These are phyloP conservation scores for Orcinus orca DNA, from an alignment of 2,113 vertebrate genomes.

Conservation along the genomic window DNA sequence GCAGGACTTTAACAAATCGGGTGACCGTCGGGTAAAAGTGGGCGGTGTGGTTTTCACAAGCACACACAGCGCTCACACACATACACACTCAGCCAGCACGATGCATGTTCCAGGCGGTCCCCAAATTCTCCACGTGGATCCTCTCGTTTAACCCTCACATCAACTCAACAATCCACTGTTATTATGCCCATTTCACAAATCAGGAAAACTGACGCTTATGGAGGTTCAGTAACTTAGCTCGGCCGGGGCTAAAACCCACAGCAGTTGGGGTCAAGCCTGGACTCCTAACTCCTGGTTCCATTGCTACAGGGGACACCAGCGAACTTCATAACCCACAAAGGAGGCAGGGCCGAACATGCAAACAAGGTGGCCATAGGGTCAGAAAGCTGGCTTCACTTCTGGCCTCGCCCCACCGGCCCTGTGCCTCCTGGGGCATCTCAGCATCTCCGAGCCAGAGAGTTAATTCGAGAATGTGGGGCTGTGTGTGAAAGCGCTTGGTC, in stretches of 20 bases:
- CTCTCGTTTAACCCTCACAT: rapidly evolving
- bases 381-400: rapidly evolving
- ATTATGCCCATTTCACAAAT: neutral
- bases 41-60: neutral
- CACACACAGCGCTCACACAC: neutral
- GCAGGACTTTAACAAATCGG: neutral
- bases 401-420: rapidly evolving
- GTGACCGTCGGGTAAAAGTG: neutral
- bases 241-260: neutral
- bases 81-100: neutral
- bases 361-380: neutral
- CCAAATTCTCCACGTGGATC: neutral
- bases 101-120: neutral
- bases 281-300: neutral
- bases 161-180: neutral
- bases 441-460: neutral
- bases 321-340: neutral
- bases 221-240: neutral
- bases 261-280: neutral
- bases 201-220: neutral
- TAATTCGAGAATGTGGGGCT: neutral
- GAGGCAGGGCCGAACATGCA: neutral
- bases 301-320: too few species aligned
- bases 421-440: neutral
- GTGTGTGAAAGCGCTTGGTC: rapidly evolving